Percentiles rank a stretch among this genome's conserved stretches.
phyloP scores from a whole-genome alignment of 2,797 vertebrate species.

The Lophotriccus pileatus region DNA sequence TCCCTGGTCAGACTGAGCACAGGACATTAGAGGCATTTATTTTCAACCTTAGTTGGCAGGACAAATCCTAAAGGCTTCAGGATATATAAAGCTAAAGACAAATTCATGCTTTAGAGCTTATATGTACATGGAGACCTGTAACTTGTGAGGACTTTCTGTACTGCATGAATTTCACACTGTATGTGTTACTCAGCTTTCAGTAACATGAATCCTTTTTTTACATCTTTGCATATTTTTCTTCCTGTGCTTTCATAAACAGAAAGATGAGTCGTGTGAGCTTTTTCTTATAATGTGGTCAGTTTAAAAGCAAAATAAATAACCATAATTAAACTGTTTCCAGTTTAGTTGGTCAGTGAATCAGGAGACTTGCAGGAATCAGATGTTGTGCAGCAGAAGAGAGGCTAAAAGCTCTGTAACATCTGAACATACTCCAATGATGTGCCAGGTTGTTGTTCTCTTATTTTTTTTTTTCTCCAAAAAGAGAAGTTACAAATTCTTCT shows the following conservation, averaged over 20 bases:
- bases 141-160: not conserved
- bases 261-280: constrained; percentile 6
- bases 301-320: constrained; percentile 60
- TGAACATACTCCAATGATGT: not conserved
- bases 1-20: not conserved
- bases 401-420: not conserved
- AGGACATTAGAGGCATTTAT: not conserved
- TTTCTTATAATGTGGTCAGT: constrained; percentile 53
- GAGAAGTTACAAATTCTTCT: constrained; percentile 66
- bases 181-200: not conserved
- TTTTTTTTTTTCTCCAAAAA: not conserved
- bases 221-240: constrained; percentile 7
- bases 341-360: constrained; percentile 29
- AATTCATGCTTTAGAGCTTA: not conserved
- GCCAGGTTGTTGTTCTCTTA: not conserved
- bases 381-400: constrained; percentile 10
- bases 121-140: not conserved
- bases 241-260: constrained; percentile 23
- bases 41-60: not conserved
- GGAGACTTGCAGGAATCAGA: constrained; percentile 66
- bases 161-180: not conserved
- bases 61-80: not conserved
- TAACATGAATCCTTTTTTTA: not conserved
- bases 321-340: constrained; percentile 45
- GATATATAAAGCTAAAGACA: not conserved